These are phyloP conservation scores for Neodiprion virginianus DNA, from an alignment of 1,140 invertebrate genomes.

Conservation along the genomic window DNA sequence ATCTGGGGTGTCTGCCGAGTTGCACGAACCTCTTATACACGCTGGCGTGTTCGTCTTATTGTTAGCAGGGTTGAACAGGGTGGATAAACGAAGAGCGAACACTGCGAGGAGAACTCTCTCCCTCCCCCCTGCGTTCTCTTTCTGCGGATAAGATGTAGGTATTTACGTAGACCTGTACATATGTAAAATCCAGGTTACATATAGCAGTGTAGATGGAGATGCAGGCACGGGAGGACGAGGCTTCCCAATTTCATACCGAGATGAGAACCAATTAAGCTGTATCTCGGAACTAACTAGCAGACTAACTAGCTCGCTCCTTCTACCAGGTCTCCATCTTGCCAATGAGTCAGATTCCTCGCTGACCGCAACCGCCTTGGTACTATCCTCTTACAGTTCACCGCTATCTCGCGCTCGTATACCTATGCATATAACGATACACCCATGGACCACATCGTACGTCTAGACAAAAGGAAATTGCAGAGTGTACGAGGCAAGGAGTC, in stretches of 20 bases:
- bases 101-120: background rate
- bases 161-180: too few species aligned
- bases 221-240: background rate
- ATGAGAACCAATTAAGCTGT: background rate
- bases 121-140: background rate
- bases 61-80: background rate
- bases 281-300: slow-evolving; percentile 4
- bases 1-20: too few species aligned
- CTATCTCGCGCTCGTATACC: too few species aligned
- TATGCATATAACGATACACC: too few species aligned
- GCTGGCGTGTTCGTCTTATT: background rate
- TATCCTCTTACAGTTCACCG: too few species aligned
- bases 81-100: background rate
- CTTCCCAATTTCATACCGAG: background rate
- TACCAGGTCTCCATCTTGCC: background rate
- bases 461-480: too few species aligned
- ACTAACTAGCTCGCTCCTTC: background rate
- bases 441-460: too few species aligned
- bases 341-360: background rate
- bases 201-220: background rate
- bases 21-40: background rate
- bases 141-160: too few species aligned
- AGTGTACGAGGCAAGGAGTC: too few species aligned
- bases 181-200: background rate
- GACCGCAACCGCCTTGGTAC: background rate